Evolutionary conservation across 2,797 vertebrate genomes (phyloP).

Genomic region (Dicrostonyx torquatus): DNA sequence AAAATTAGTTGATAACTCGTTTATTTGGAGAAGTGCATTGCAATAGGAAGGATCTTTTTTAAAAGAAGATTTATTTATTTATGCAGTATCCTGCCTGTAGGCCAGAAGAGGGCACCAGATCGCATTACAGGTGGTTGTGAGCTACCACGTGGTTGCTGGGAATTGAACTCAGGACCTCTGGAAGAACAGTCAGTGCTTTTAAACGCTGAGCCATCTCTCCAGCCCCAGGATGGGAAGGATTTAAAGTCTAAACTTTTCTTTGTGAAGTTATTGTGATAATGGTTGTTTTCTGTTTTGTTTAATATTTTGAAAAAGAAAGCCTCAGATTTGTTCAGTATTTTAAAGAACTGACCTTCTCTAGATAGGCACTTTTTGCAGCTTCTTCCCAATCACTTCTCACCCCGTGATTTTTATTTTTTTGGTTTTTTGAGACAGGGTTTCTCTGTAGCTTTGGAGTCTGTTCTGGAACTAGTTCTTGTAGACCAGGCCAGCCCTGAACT

Average conservation of each 20-base stretch:
- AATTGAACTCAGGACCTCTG: no score
- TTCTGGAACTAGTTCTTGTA: no score
- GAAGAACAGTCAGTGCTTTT: no score
- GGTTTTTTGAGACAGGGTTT: no score
- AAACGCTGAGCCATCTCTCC: no score
- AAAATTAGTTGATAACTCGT: not conserved
- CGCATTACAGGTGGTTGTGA: no score
- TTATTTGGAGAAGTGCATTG: not conserved
- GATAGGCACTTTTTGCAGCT: not conserved
- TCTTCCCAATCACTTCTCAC: slow-evolving; percentile 20
- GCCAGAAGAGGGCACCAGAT: no score
- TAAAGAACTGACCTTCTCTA: slow-evolving; percentile 31
- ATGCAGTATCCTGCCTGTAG: no score
- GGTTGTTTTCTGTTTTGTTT: not conserved
- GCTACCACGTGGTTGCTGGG: no score
- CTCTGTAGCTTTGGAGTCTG: no score
- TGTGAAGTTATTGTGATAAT: slow-evolving; percentile 10
- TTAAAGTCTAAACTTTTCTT: slow-evolving; percentile 36
- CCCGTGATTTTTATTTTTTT: slow-evolving; percentile 22
- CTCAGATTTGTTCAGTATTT: slow-evolving; percentile 38
- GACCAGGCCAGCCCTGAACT: no score
- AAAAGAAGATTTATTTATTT: no score
- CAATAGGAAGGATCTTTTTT: not conserved
- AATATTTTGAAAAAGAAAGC: not conserved
- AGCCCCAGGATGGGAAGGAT: not conserved